Conservation (phyloP, 2,888 invertebrate species). For the Oligia strigilis region DNA sequence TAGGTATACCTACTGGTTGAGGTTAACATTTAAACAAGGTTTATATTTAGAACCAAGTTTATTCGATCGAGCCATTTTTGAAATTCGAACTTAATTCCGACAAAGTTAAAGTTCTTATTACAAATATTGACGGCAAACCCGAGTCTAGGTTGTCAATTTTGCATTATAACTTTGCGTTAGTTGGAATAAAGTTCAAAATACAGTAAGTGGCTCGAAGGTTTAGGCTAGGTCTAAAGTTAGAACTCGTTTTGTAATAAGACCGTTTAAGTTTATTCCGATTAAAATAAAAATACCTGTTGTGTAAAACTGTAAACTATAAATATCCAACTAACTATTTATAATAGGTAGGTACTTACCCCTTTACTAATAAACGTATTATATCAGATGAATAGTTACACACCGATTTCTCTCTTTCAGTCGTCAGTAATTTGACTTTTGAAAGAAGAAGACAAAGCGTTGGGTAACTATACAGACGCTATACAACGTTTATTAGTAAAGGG, state of each 20-base stretch:
- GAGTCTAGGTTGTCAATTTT: background rate
- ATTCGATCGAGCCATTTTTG: background rate
- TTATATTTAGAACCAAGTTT: background rate
- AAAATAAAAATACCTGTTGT: background rate
- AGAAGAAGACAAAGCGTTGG: no score
- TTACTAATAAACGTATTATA: no score
- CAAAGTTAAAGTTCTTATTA: no score
- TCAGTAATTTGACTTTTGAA: no score
- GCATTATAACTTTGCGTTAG: background rate
- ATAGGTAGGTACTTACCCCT: background rate
- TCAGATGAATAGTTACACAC: no score
- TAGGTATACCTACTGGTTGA: slow-evolving; percentile 15
- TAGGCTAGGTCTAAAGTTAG: background rate
- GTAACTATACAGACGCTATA: no score
- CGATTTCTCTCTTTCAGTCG: no score
- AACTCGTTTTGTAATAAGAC: background rate
- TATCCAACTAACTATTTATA: background rate
- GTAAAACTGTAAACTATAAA: background rate
- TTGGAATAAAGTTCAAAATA: background rate
- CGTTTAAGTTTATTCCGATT: background rate
- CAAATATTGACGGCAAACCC: background rate
- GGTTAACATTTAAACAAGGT: background rate
- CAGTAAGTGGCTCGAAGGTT: background rate
- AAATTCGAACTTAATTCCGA: no score
- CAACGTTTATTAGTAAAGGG: no score